Percentiles rank a stretch among this genome's conserved stretches.
phyloP scores from a whole-genome alignment of 2,888 invertebrate genomes.

The Hirtodrosophila confusa region DNA sequence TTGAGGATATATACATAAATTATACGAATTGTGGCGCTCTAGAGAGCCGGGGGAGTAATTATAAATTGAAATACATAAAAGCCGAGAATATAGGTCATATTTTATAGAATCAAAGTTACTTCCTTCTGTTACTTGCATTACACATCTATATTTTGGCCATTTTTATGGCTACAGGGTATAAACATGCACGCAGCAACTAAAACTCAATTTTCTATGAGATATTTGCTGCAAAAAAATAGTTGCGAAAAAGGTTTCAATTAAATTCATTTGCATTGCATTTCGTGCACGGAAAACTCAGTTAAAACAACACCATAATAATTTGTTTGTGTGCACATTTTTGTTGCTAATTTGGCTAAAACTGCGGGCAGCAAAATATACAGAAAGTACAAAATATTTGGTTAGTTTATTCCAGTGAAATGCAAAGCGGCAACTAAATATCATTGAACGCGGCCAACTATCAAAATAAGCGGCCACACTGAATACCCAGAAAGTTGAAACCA shows the following conservation, averaged over 20 bases:
- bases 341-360: constrained; percentile 39
- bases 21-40: too few species aligned
- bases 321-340: constrained; percentile 19
- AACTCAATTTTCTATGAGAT: background rate
- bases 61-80: too few species aligned
- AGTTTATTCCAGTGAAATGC: constrained; percentile 20
- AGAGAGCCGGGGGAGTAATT: too few species aligned
- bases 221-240: constrained; percentile 14
- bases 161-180: background rate
- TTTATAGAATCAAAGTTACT: too few species aligned
- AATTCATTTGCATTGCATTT: constrained; percentile 34
- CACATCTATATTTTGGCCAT: too few species aligned
- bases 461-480: constrained; percentile 22
- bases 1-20: too few species aligned
- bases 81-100: too few species aligned
- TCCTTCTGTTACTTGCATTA: too few species aligned
- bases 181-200: constrained; percentile 1
- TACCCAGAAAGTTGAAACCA: constrained; percentile 14
- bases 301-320: constrained; percentile 26
- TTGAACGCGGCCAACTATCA: constrained; percentile 18
- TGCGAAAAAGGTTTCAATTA: constrained; percentile 28
- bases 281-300: constrained; percentile 18
- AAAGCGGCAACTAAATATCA: constrained; percentile 21
- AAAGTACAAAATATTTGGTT: constrained; percentile 10
- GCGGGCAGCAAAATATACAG: constrained; percentile 7